A percentile compares a stretch with the other conserved stretches of the same genome.
Conservation (phyloP, 2,797 vertebrate genomes). For the Molossus alvarezi region DNA sequence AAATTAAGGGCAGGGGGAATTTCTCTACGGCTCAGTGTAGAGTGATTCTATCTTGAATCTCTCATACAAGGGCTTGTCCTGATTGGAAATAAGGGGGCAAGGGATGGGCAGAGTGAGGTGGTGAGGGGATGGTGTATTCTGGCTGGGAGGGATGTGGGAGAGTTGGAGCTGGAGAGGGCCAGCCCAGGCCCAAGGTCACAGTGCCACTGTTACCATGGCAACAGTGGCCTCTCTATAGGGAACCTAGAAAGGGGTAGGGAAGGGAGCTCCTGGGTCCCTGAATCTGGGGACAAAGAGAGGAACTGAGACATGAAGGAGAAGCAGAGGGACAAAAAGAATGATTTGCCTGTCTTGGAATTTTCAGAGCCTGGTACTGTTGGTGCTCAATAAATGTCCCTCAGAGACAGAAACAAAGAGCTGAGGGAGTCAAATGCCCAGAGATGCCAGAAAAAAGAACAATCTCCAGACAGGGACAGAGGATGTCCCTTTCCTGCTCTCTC, state of each 20-base stretch:
- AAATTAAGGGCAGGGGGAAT: neutral
- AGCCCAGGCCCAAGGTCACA: constrained; percentile 80
- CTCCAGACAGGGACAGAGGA: neutral
- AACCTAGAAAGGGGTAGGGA: constrained; percentile 66
- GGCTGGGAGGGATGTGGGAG: neutral
- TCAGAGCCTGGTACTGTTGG: neutral
- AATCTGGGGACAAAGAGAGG: constrained; percentile 24
- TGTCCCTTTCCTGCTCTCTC: neutral
- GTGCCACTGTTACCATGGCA: constrained; percentile 80
- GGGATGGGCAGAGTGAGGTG: neutral
- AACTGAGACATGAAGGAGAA: neutral
- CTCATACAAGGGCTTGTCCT: neutral
- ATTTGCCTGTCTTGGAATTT: neutral
- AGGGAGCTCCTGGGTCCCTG: neutral
- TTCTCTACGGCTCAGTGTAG: neutral
- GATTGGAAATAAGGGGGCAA: neutral
- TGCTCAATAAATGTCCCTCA: constrained; percentile 62
- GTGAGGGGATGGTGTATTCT: neutral
- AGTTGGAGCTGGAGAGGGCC: neutral
- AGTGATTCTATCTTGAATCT: neutral
- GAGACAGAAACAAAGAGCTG: constrained; percentile 3
- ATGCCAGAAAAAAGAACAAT: neutral
- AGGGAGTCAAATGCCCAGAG: neutral
- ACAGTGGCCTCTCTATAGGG: constrained; percentile 69
- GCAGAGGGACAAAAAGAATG: neutral